These are phyloP conservation scores for Actinia tenebrosa DNA, from an alignment of 64 coral and sea anemone genomes.

Conservation along the genomic window DNA sequence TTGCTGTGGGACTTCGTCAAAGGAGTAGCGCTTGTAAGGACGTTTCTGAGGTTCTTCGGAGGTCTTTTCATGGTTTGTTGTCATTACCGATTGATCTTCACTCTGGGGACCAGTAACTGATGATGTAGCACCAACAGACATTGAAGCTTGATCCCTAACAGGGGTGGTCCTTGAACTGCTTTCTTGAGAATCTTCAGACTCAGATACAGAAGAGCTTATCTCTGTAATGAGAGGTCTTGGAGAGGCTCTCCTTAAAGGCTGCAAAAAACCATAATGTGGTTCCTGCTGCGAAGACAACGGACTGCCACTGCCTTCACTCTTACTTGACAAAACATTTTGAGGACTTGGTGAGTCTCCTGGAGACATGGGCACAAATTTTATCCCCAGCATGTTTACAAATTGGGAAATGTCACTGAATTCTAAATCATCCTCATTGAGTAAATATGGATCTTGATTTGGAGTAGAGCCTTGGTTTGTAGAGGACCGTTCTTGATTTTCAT, in stretches of 20 bases:
- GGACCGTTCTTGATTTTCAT: neutral
- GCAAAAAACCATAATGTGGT: neutral
- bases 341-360: neutral
- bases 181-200: neutral
- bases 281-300: neutral
- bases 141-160: neutral
- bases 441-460: conserved; percentile 10
- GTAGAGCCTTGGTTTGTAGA: neutral
- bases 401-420: conserved; percentile 20
- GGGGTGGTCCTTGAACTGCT: neutral
- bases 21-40: conserved; percentile 25
- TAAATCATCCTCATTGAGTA: conserved; percentile 21
- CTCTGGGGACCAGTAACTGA: neutral
- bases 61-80: neutral
- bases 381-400: conserved; percentile 36
- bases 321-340: neutral
- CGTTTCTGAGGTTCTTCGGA: neutral
- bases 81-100: neutral
- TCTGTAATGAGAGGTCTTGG: neutral
- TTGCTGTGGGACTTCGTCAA: conserved; percentile 32
- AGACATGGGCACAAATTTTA: neutral
- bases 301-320: neutral
- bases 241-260: neutral
- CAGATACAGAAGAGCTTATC: neutral
- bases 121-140: neutral